Percentiles rank a stretch among this genome's conserved stretches.
phyloP scores from a whole-genome alignment of 2,113 vertebrate genomes.

The Microtus pennsylvanicus region DNA sequence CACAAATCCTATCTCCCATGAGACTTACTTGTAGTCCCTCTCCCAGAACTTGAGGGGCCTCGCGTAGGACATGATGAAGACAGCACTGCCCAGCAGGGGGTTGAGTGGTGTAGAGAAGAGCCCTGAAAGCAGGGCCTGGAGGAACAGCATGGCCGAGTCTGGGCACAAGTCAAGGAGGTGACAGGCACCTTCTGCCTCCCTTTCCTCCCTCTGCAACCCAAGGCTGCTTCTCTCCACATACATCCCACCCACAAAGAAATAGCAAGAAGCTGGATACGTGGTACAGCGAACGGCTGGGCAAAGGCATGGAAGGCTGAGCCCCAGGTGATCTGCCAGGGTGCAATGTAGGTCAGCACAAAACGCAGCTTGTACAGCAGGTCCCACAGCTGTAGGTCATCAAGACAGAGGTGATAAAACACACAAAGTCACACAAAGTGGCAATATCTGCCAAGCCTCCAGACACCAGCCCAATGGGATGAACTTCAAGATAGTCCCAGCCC shows the following conservation, averaged over 20 bases:
- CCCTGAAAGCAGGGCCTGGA: slow-evolving; percentile 93
- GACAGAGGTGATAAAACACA: neutral
- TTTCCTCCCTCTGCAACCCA: neutral
- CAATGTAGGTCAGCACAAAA: slow-evolving; percentile 95
- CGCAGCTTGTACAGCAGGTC: slow-evolving; percentile 95
- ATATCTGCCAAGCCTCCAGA: neutral
- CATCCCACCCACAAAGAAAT: neutral
- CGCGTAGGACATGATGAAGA: slow-evolving; percentile 95
- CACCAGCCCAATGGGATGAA: neutral
- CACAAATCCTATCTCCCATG: neutral
- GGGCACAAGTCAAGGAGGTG: slow-evolving; percentile 68
- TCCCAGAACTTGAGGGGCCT: slow-evolving; percentile 96
- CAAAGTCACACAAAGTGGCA: neutral
- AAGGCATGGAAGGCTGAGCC: slow-evolving; percentile 96
- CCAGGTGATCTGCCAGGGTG: slow-evolving; percentile 97
- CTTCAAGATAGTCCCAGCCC: neutral
- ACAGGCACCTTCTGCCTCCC: neutral
- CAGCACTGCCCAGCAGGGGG: slow-evolving; percentile 93
- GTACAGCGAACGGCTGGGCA: slow-evolving; percentile 95
- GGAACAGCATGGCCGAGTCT: slow-evolving; percentile 95
- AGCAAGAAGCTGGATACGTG: slow-evolving; percentile 90
- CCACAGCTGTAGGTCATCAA: slow-evolving; percentile 88
- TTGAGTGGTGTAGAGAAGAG: slow-evolving; percentile 94
- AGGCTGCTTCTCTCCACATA: neutral
- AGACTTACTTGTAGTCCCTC: slow-evolving; percentile 93